Evolutionary conservation across 2,888 invertebrate species (phyloP).

Genomic region (Dysmachus trigonus): DNA sequence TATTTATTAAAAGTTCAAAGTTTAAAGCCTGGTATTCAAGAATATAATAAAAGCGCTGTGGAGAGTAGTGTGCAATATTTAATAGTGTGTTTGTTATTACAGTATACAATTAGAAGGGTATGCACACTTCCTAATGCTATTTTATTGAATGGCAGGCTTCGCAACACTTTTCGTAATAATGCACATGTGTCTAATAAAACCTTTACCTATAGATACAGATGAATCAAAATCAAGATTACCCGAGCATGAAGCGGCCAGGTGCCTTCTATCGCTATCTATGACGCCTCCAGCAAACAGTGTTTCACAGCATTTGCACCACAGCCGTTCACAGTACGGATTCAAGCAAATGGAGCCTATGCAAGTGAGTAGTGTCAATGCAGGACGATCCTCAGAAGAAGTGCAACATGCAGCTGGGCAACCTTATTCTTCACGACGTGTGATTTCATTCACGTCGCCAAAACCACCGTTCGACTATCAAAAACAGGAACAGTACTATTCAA

Average conservation of each 20-base stretch:
- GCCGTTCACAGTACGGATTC: slow-evolving; percentile 51
- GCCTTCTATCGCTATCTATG: slow-evolving; percentile 76
- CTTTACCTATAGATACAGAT: slow-evolving; percentile 67
- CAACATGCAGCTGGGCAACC: background rate
- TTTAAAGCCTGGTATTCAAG: too few species aligned
- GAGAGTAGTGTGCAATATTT: too few species aligned
- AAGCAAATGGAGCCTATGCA: slow-evolving; percentile 50
- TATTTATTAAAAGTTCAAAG: background rate
- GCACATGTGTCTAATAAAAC: background rate
- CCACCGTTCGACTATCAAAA: slow-evolving; percentile 64
- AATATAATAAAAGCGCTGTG: too few species aligned
- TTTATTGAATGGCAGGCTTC: too few species aligned
- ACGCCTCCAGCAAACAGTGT: slow-evolving; percentile 64
- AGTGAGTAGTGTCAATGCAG: background rate
- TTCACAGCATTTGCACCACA: slow-evolving; percentile 58
- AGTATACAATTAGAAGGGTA: too few species aligned
- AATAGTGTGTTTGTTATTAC: too few species aligned
- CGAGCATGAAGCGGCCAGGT: slow-evolving; percentile 87
- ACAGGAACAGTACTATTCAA: slow-evolving; percentile 64
- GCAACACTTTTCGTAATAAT: background rate
- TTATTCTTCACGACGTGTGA: slow-evolving; percentile 55
- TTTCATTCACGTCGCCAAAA: slow-evolving; percentile 61
- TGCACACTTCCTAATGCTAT: too few species aligned
- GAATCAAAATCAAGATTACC: slow-evolving; percentile 75
- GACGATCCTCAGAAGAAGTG: background rate